Base-by-base conservation (phyloP, 2,888 invertebrate genomes). In the Branchipolynoe longqiensis region DNA sequence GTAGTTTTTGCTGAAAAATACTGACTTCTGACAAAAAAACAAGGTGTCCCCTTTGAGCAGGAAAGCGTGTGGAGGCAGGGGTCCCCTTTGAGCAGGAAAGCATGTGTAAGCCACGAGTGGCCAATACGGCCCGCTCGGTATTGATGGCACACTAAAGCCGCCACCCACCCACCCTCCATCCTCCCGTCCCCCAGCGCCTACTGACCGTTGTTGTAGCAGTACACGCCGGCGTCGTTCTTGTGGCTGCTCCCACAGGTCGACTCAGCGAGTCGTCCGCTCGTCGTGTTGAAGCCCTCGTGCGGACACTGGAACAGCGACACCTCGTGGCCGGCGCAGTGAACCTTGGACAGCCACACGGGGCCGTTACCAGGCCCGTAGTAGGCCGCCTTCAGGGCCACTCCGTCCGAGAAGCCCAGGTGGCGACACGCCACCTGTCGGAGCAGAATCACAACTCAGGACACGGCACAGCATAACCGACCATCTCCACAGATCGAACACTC, bases 341-440 rank as follows among this genome's bases (percentile, higher is more conserved):
- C 36, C 1, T 48, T 31, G 40, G 62, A 38, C 1, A 82, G 12
- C 82, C 82, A 85, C 1, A 85, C 58, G 12, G 85, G 48, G 33
- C 85, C 85, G 22, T 82, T 82, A 28, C 85, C 85, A 18, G 82
- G 85, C 41, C 85, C 85, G 40, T 82, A 85, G 82, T 59, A 40
- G 28, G 54, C 14, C 0, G 73, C 33, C 8, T 41, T 18, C 18
- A 74, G 31, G 14, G 85, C 56, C 12, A 38, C 69, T 14, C 85
- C 85, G 28, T 85, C 85, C n/a, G n/a, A 4, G 88, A 95, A 96
- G 22, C 96, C 96, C 38, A 96, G 91, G 90, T 96, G 96, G 82
- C 94, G 95, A 89, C 96, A 96, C 2, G 95, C 38, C 94, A 33
- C 78, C 78, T 78, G 62, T 48, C 8, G n/a, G 8, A 48, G 8